These are phyloP conservation scores for Drosophila pectinifera DNA, from an alignment of 1,140 invertebrate species.

Conservation along the genomic window DNA sequence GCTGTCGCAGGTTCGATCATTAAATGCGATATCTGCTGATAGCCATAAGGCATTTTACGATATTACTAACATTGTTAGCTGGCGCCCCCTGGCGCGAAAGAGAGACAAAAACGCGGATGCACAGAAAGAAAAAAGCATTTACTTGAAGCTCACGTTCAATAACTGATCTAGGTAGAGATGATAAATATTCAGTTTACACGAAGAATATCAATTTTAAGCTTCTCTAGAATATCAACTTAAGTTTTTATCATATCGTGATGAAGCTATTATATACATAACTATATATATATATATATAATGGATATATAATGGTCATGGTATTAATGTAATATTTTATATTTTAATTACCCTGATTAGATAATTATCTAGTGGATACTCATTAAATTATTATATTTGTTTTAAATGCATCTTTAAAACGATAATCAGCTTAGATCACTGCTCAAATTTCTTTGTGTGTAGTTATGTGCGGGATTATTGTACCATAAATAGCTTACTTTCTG, in stretches of 20 bases:
- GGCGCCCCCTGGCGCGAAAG: conserved; percentile 45
- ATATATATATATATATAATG: too few species aligned
- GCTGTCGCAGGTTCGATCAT: conserved; percentile 75
- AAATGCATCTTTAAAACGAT: too few species aligned
- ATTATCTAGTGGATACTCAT: too few species aligned
- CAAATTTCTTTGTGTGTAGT: conserved; percentile 1
- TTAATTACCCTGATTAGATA: background rate
- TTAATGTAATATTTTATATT: background rate
- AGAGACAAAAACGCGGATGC: conserved; percentile 25
- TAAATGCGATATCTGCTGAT: conserved; percentile 80
- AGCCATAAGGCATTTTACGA: conserved; percentile 78
- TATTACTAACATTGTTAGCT: conserved; percentile 73
- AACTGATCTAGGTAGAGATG: background rate
- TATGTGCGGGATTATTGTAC: conserved; percentile 43
- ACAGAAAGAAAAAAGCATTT: conserved; percentile 1
- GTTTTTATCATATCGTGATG: too few species aligned
- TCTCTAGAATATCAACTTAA: background rate
- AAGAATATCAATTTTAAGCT: background rate
- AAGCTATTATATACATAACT: too few species aligned
- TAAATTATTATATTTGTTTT: too few species aligned
- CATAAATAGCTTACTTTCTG: conserved; percentile 58
- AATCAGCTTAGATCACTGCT: accelerated
- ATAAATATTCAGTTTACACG: background rate
- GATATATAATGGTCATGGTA: background rate
- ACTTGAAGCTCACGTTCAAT: too few species aligned